Evolutionary conservation across 1,140 invertebrate genomes (phyloP).

Genomic region (Philaenus spumarius): DNA sequence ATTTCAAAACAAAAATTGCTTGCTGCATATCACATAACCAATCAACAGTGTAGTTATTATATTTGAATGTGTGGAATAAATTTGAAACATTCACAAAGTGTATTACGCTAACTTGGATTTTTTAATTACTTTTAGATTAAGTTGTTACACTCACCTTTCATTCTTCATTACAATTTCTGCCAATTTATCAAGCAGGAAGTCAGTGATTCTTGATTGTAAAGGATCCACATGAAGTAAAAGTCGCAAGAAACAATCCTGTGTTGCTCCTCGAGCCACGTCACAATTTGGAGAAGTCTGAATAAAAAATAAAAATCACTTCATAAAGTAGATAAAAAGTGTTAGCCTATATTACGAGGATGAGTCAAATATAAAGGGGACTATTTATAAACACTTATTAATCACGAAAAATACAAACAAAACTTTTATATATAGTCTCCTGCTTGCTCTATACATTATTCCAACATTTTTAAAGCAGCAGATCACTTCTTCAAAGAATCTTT

Average conservation of each 20-base stretch:
- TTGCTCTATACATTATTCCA: no score
- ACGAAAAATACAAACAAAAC: no score
- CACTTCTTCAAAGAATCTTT: no score
- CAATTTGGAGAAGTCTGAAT: conserved; percentile 7
- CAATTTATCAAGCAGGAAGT: conserved; percentile 26
- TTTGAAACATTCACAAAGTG: background rate
- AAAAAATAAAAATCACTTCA: no score
- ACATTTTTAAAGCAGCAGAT: no score
- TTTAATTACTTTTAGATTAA: background rate
- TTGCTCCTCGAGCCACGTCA: conserved; percentile 10
- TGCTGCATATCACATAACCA: background rate
- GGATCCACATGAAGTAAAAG: conserved; percentile 26
- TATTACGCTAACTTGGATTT: background rate
- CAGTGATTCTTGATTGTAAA: conserved; percentile 20
- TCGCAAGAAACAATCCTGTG: conserved; percentile 22
- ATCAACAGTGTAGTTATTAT: background rate
- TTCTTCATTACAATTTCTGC: conserved; percentile 22
- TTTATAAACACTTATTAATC: no score
- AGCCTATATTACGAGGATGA: no score
- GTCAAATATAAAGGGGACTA: no score
- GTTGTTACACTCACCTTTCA: conserved; percentile 6
- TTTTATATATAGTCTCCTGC: no score
- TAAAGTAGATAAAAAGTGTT: background rate
- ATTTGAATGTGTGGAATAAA: background rate
- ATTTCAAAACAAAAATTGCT: no score